Conservation (phyloP, 2,113 vertebrate species). For the Uria aalge region DNA sequence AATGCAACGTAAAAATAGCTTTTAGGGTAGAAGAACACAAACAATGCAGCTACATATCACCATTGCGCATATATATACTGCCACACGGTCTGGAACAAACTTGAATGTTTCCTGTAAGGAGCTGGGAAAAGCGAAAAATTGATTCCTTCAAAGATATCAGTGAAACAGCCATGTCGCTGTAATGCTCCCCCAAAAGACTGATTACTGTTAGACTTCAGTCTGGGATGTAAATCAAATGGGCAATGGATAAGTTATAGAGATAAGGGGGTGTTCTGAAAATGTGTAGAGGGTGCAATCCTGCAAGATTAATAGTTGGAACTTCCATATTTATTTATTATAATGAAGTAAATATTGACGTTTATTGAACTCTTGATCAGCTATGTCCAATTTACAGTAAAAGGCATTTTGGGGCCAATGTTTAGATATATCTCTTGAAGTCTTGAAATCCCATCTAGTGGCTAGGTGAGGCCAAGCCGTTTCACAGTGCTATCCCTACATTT, state of each 20-base stretch:
- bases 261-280: not conserved
- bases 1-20: conserved; percentile 59
- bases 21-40: conserved; percentile 13
- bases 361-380: not conserved
- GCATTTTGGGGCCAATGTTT: not conserved
- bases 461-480: not conserved
- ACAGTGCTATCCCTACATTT: not conserved
- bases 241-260: not conserved
- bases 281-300: not conserved
- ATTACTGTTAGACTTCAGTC: not conserved
- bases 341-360: not conserved
- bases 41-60: not conserved
- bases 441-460: not conserved
- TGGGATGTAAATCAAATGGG: not conserved
- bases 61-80: not conserved
- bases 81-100: not conserved
- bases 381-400: not conserved
- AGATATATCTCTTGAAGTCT: not conserved
- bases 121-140: not conserved
- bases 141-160: not conserved
- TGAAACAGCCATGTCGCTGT: not conserved
- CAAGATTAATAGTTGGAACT: not conserved
- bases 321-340: not conserved
- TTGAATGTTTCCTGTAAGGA: not conserved
- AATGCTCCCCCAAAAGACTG: not conserved